A percentile compares a stretch with the other conserved stretches of the same genome.
Conservation (phyloP, 2,888 invertebrate species). For the Polydrusus tereticollis region DNA sequence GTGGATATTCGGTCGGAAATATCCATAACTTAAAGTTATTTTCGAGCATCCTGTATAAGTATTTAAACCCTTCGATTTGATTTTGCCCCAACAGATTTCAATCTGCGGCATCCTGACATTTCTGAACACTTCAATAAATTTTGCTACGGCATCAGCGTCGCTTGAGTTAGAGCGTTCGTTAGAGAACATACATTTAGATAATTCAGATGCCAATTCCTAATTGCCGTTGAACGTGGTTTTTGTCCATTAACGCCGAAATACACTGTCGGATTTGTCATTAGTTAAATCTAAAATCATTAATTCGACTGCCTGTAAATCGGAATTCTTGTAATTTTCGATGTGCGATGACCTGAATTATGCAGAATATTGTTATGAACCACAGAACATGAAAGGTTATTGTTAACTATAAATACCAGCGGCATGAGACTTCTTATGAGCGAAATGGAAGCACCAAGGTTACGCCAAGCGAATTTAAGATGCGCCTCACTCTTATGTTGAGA, state of each 20-base stretch:
- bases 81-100: not conserved
- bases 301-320: not conserved
- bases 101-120: not conserved
- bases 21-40: no score
- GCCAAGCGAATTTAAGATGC: no score
- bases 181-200: constrained; percentile 16
- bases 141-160: not conserved
- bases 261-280: constrained; percentile 5
- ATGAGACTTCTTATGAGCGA: no score
- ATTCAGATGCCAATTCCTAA: constrained; percentile 21
- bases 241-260: constrained; percentile 10
- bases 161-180: not conserved
- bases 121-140: not conserved
- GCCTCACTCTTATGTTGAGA: no score
- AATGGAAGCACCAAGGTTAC: no score
- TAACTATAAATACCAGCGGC: no score
- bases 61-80: not conserved
- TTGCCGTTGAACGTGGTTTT: constrained; percentile 22
- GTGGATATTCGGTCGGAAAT: no score
- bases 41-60: no score
- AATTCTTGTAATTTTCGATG: not conserved
- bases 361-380: no score
- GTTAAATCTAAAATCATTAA: not conserved
- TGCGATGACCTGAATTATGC: no score
- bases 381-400: no score